Percentiles rank a stretch among this genome's conserved stretches.
These are phyloP conservation scores for Laupala kohalensis DNA, from an alignment of 1,140 invertebrate species.

Conservation along the genomic window DNA sequence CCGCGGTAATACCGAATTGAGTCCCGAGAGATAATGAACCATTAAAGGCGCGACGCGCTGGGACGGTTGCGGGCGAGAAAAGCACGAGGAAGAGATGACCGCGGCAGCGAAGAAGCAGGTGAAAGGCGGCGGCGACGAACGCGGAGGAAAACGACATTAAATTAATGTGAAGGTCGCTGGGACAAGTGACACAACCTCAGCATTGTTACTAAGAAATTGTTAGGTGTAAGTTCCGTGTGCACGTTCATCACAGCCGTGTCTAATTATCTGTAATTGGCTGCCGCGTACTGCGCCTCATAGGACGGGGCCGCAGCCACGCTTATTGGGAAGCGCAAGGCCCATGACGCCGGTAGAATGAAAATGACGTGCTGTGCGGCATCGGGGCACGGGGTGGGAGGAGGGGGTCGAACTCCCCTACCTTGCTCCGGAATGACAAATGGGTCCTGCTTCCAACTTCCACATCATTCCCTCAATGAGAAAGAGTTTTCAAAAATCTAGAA, in stretches of 20 bases:
- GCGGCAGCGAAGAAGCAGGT: neutral
- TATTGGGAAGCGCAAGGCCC: too few relatives aligned
- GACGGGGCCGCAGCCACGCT: neutral
- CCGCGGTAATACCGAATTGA: neutral
- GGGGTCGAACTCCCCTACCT: too few relatives aligned
- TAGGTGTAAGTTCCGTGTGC: neutral
- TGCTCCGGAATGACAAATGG: too few relatives aligned
- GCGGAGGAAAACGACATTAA: neutral
- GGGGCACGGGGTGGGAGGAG: too few relatives aligned
- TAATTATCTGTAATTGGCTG: neutral
- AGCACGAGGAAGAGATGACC: neutral
- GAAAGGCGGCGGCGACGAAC: neutral
- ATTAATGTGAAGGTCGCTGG: neutral
- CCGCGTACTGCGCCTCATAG: neutral
- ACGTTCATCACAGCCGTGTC: neutral
- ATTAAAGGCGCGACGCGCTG: neutral
- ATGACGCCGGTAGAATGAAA: too few relatives aligned
- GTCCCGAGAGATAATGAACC: neutral
- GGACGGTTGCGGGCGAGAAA: neutral
- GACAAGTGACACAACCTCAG: neutral
- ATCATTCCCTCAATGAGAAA: too few relatives aligned
- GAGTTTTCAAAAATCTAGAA: too few relatives aligned
- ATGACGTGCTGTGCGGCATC: too few relatives aligned
- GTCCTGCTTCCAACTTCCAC: too few relatives aligned
- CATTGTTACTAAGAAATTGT: neutral